Conservation (phyloP, 2,113 vertebrate genomes). For the Anguilla japonica region DNA sequence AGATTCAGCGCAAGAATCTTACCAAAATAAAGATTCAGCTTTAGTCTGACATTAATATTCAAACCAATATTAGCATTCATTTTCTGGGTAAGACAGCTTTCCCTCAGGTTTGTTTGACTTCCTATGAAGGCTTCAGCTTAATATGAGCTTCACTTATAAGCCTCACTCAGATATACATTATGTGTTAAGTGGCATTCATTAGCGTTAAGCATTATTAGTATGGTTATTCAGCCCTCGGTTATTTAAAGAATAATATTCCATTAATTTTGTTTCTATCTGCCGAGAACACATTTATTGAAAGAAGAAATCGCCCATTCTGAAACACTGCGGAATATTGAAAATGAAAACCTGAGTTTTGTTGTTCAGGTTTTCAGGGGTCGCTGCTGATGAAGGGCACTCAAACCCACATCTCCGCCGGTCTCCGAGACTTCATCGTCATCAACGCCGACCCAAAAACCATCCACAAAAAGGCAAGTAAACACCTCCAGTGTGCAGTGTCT, state of each 20-base stretch:
- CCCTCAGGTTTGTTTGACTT: too few relatives aligned
- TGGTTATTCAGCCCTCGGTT: not conserved
- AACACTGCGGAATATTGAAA: not conserved
- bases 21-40: not conserved
- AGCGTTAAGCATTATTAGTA: not conserved
- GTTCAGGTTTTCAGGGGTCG: slow-evolving; percentile 81
- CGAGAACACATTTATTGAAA: too few relatives aligned
- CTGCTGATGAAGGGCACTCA: slow-evolving; percentile 73
- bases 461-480: slow-evolving; percentile 83
- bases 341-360: not conserved
- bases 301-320: too few relatives aligned
- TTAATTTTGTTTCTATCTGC: not conserved
- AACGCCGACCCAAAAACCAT: slow-evolving; percentile 80
- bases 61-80: not conserved
- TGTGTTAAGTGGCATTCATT: not conserved
- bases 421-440: slow-evolving; percentile 81
- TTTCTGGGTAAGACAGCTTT: too few relatives aligned
- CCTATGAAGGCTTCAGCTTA: too few relatives aligned
- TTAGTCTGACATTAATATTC: not conserved
- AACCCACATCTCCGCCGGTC: slow-evolving; percentile 79
- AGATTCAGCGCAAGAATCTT: too few relatives aligned
- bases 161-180: too few relatives aligned
- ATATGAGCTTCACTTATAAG: too few relatives aligned
- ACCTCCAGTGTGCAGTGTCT: not conserved
- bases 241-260: not conserved